Evolutionary conservation across 2,888 invertebrate species (phyloP), one percentile per base, ranked within the genome.

Genomic region (Mythimna impura): DNA sequence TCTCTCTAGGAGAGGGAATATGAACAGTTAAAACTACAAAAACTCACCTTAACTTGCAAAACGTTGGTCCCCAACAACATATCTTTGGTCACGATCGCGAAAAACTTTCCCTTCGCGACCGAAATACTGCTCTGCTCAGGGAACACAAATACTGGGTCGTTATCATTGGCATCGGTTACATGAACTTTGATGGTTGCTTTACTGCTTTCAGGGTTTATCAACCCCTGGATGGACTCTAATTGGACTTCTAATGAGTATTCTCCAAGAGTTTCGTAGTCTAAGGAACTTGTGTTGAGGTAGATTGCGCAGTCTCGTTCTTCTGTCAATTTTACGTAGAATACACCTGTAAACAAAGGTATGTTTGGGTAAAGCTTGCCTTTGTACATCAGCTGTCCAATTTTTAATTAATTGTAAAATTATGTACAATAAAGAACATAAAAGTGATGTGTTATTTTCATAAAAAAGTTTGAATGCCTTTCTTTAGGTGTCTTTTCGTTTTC

Each of bases 111-210:
- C 67, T 97, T 97, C 17, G 97, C 97, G 0, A 96, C 96, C 4
- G 95, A 94, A 62, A 96, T 95, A 0, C 96, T 94, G 0, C 94
- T 94, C 68, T 96, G 93, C 20, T 97, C 97, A 1, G 98, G 97
- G 87, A 98, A 98, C 0, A 98, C 93, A 90, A 99, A 99, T 85
- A 97, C 96, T 0, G 99, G 99, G 0, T 97, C 96, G 91, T 99
- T 99, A 91, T 99, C 99, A 91, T 99, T 99, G 1, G 98, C 97
- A 91, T 99, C 99, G 0, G 97, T 96, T 0, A 99, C 98, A 81
- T 98, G 98, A 0, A 99, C 97, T 80, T 98, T 98, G 0, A 99
- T 97, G 86, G 97, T 97, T 0, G 98, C 97, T 34, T 97, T 97
- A 86, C 97, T 98, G 80, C 97, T 97, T 57, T 97, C 97, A 0